These are phyloP conservation scores for Brevimyrus niger DNA, from an alignment of 2,113 vertebrate genomes.

Conservation along the genomic window DNA sequence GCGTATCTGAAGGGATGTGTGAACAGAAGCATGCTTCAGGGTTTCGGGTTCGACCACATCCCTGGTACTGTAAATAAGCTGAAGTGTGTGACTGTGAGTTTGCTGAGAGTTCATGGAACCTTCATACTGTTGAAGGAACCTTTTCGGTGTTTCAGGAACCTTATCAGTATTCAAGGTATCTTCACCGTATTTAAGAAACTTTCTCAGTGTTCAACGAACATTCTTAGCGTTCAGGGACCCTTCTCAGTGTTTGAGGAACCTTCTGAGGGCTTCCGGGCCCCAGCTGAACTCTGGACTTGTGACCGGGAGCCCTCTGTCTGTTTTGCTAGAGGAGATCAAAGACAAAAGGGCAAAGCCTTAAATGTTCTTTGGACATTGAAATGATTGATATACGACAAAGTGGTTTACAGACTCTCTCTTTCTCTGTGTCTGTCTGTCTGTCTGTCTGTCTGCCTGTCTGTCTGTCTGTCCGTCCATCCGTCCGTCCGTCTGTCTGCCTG, in stretches of 20 bases:
- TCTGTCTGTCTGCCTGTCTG: neutral
- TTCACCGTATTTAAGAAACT: too few relatives aligned
- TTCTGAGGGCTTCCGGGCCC: conserved; percentile 15
- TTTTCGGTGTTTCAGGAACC: too few relatives aligned
- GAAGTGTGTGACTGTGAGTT: neutral
- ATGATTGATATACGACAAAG: neutral
- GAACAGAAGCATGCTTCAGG: neutral
- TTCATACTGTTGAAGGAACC: too few relatives aligned
- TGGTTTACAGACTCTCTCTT: conserved; percentile 7
- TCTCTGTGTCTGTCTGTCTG: neutral
- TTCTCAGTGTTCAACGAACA: too few relatives aligned
- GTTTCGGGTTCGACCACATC: neutral
- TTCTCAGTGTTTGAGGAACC: too few relatives aligned
- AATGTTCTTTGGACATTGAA: neutral
- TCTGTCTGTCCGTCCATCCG: neutral
- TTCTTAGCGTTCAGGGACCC: too few relatives aligned
- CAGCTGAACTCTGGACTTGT: neutral
- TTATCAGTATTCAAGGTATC: too few relatives aligned
- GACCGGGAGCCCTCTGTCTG: conserved; percentile 11
- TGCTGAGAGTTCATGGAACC: neutral
- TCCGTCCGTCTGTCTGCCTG: too few relatives aligned
- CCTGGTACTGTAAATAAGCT: neutral
- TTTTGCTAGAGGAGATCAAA: neutral
- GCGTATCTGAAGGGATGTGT: neutral
- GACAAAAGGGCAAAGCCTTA: conserved; percentile 11